These are phyloP conservation scores for Drosophila sulfurigaster DNA, from an alignment of 1,140 invertebrate genomes.

Conservation along the genomic window DNA sequence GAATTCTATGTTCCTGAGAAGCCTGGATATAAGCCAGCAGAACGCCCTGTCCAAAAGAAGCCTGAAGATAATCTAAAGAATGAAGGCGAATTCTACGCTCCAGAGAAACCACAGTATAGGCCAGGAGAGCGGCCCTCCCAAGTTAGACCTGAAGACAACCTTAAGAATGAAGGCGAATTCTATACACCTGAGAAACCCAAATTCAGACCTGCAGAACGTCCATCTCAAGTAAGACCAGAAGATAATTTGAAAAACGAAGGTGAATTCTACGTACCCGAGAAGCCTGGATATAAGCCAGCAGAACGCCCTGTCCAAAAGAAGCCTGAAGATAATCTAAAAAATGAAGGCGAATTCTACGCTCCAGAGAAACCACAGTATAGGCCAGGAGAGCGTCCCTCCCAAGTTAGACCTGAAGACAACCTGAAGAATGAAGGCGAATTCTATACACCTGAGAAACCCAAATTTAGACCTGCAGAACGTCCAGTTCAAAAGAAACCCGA, in stretches of 20 bases:
- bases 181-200: conserved; percentile 82
- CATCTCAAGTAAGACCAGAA: conserved; percentile 86
- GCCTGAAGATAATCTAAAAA: conserved; percentile 86
- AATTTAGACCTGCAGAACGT: conserved; percentile 85
- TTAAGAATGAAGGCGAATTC: conserved; percentile 47
- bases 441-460: conserved; percentile 82
- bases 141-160: conserved; percentile 38
- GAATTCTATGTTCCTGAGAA: conserved; percentile 85
- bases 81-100: conserved; percentile 87
- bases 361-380: conserved; percentile 35
- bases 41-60: conserved; percentile 27
- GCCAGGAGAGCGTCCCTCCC: conserved; percentile 38
- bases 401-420: conserved; percentile 41
- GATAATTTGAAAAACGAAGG: conserved; percentile 87
- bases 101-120: conserved; percentile 29
- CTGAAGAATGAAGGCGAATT: conserved; percentile 47
- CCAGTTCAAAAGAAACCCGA: conserved; percentile 86
- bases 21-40: conserved; percentile 65
- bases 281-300: conserved; percentile 65
- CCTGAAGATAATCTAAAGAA: conserved; percentile 86
- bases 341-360: conserved; percentile 88
- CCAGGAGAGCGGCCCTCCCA: conserved; percentile 42
- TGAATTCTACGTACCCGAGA: conserved; percentile 85
- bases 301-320: conserved; percentile 35
- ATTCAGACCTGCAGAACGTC: conserved; percentile 86